Evolutionary conservation across 2,797 vertebrate genomes (phyloP), one percentile per base, ranked within the genome.

Genomic region (Arrhamphus sclerolepis): DNA sequence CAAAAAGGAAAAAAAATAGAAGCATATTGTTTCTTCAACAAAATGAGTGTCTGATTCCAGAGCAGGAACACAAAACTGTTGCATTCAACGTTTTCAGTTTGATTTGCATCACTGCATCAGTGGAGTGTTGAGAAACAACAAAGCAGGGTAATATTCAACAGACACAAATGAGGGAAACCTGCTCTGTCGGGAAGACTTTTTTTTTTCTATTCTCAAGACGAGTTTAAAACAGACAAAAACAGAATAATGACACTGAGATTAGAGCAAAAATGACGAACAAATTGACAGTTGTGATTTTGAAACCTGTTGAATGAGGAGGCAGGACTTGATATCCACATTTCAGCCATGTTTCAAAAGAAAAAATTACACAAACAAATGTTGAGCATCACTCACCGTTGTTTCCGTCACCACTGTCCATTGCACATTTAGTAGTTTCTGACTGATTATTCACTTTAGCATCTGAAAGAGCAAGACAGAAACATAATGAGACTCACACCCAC

Each of bases 391-490:
- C 92, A 99, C 97, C 97, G 91, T 94, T 92, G 90, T 89, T 94
- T 86, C 92, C 91, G 87, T 97, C 94, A 81, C 92, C 94, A 78
- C 93, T 96, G 89, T 98, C 97, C 95, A 98, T 93, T 87, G 95
- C 93, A 88, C 95, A 93, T 96, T 98, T 98, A 95, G 90, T 93
- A 94, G 90, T 92, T 95, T 98, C 95, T 93, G 97, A 95, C 90
- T 95, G 95, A 96, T 95, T 97, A 93, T 94, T 98, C 96, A 98
- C 97, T 97, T 95, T 98, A 89, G 94, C 94, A 94, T 99, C 98
- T 99, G 91, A 73, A 92, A 92, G 86, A 91, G 90, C 84, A 78
- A 94, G 78, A 94, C 85, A 81, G 79, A 89, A 52, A 82, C 48
- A 82, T n/a, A 81, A 62, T 82, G 70, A 85, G 76, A 75, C 44